Conservation (phyloP, 2,113 vertebrate species). For the Phrynosoma platyrhinos region DNA sequence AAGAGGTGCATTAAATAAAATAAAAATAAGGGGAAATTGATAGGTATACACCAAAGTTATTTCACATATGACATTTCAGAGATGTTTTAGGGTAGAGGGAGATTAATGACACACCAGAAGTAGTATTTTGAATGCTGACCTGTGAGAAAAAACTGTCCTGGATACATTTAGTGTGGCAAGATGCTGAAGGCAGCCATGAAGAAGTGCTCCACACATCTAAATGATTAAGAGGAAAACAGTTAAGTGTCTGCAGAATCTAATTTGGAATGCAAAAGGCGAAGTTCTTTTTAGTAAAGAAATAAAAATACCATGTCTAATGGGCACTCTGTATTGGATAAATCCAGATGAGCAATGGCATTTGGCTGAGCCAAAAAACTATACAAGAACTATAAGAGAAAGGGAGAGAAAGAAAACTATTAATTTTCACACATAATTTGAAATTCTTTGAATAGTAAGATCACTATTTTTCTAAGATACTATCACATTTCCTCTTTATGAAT, state of each 20-base stretch:
- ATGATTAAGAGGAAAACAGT: neutral
- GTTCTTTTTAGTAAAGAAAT: constrained; percentile 1
- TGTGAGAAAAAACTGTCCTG: constrained; percentile 90
- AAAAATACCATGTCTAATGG: constrained; percentile 89
- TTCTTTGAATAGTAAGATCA: neutral
- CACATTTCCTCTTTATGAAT: neutral
- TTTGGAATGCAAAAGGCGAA: neutral
- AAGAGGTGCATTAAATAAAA: too few species aligned
- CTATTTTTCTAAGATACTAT: too few species aligned
- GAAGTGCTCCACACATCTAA: constrained; percentile 90
- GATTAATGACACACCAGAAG: neutral
- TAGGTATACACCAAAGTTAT: too few species aligned
- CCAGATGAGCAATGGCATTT: constrained; percentile 88
- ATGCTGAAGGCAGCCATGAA: constrained; percentile 89
- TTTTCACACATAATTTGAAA: too few species aligned
- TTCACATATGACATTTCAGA: neutral
- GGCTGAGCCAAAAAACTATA: constrained; percentile 92
- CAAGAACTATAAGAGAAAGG: constrained; percentile 81
- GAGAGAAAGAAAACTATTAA: neutral
- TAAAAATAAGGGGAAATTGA: too few species aligned
- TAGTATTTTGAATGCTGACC: constrained; percentile 68
- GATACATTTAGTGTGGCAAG: constrained; percentile 92
- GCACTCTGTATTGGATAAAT: constrained; percentile 93
- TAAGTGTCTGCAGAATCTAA: neutral
- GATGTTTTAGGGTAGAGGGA: neutral